These are phyloP conservation scores for Heteronetta atricapilla DNA, from an alignment of 2,113 vertebrate species.

Conservation along the genomic window DNA sequence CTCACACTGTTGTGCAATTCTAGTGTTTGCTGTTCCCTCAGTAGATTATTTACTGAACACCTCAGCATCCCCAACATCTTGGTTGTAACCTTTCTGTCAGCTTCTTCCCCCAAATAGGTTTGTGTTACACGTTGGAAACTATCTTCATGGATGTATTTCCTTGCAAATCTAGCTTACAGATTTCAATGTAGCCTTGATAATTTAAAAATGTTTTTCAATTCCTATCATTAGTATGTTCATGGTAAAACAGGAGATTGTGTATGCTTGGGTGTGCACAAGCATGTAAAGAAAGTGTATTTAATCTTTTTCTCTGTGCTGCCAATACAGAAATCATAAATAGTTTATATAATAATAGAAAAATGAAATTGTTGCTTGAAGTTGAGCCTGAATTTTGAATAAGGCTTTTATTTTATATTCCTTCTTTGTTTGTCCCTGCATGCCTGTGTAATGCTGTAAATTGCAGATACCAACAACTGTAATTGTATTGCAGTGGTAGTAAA, in stretches of 20 bases:
- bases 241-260: not conserved
- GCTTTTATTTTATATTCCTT: not conserved
- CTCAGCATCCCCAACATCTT: not conserved
- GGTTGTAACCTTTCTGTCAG: not conserved
- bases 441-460: conserved; percentile 1
- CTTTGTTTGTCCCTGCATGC: not conserved
- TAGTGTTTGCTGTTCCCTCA: not conserved
- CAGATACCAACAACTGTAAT: not conserved
- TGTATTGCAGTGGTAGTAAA: not conserved
- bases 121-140: not conserved
- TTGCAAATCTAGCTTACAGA: not conserved
- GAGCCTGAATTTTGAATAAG: conserved; percentile 16
- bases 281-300: not conserved
- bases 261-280: not conserved
- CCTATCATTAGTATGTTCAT: not conserved
- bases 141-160: not conserved
- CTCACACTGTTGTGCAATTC: not conserved
- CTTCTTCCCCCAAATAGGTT: not conserved
- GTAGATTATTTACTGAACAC: not conserved
- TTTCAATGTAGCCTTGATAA: not conserved
- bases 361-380: conserved; percentile 5
- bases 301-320: not conserved
- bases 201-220: conserved; percentile 10
- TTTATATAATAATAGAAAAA: not conserved
- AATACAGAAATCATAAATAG: not conserved